phyloP scores from a whole-genome alignment of 2,797 vertebrate genomes.

The Schizopygopsis pylzovi region DNA sequence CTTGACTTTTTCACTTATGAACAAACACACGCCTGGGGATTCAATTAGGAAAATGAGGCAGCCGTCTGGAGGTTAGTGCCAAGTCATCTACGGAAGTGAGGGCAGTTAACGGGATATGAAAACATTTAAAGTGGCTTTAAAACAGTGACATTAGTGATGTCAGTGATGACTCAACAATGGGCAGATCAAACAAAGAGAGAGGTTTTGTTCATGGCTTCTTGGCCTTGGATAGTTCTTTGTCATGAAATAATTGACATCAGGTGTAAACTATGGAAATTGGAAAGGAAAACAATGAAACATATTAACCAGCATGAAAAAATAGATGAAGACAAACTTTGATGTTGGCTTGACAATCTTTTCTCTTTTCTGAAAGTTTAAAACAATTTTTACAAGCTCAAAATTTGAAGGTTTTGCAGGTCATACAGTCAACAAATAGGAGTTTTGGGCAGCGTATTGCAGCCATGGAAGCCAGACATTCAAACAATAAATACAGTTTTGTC shows the following conservation, averaged over 20 bases:
- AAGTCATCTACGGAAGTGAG: conserved; percentile 60
- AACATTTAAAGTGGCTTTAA: conserved; percentile 64
- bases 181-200: conserved; percentile 58
- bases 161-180: conserved; percentile 55
- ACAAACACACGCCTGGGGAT: conserved; percentile 55
- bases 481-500: too few species aligned
- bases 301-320: neutral
- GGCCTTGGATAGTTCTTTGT: neutral
- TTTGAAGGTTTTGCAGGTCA: neutral
- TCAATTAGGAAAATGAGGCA: conserved; percentile 60
- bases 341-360: neutral
- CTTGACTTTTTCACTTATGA: conserved; percentile 48
- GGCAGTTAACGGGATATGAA: conserved; percentile 61
- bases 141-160: conserved; percentile 59
- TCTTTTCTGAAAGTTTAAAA: neutral
- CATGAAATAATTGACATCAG: neutral
- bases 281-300: neutral
- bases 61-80: conserved; percentile 38
- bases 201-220: conserved; percentile 44
- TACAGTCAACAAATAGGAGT: neutral
- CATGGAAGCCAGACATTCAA: too few species aligned
- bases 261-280: neutral
- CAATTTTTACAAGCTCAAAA: neutral
- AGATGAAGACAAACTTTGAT: neutral
- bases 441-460: neutral